A percentile compares a stretch with the other conserved stretches of the same genome.
Evolutionary conservation across 2,797 vertebrate species (phyloP).

Genomic region (Neopelma chrysocephalum): DNA sequence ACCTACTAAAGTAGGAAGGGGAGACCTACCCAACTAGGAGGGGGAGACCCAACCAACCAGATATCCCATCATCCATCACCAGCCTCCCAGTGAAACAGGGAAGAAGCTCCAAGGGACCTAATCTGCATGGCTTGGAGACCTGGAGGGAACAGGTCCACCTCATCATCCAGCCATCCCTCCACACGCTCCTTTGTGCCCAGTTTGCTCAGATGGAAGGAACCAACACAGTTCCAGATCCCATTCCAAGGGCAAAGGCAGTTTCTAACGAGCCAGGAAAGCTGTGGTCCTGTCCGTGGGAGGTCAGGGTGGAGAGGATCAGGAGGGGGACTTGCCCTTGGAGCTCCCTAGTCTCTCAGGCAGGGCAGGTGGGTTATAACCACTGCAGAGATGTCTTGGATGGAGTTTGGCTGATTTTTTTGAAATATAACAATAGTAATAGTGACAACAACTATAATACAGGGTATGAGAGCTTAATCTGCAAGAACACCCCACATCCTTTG

Average conservation of each 20-base stretch:
- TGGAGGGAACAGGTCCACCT: neutral
- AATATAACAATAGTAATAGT: neutral
- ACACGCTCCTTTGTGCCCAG: neutral
- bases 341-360: neutral
- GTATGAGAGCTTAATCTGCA: neutral
- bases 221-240: neutral
- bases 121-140: rapidly evolving
- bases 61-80: neutral
- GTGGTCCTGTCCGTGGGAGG: neutral
- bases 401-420: neutral
- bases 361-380: neutral
- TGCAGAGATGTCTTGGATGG: neutral
- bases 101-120: neutral
- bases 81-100: neutral
- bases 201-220: neutral
- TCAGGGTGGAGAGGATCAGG: neutral
- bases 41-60: neutral
- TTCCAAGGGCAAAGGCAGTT: neutral
- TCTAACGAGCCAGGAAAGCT: neutral
- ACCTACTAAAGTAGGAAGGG: neutral
- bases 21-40: neutral
- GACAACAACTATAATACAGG: too few relatives aligned
- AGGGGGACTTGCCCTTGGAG: neutral
- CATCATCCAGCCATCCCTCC: neutral
- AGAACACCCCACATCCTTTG: neutral